phyloP scores from a whole-genome alignment of 2,888 invertebrate species.

The Agrochola litura region DNA sequence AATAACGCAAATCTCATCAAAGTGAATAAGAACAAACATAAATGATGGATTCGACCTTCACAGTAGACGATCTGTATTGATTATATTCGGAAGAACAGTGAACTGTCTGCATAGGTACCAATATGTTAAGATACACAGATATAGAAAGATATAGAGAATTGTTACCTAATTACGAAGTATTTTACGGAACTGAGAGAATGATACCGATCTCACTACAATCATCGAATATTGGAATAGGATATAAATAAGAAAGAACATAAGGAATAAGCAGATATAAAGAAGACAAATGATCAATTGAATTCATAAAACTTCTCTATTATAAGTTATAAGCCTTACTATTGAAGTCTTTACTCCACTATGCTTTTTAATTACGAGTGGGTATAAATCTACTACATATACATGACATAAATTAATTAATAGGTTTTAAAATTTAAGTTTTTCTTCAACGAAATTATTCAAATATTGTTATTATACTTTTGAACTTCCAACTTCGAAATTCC shows the following conservation, averaged over 20 bases:
- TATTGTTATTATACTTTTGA: background rate
- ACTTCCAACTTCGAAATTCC: background rate
- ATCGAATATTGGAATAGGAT: background rate
- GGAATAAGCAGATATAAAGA: background rate
- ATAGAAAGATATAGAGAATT: background rate
- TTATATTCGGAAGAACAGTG: constrained; percentile 10
- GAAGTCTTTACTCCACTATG: background rate
- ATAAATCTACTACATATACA: background rate
- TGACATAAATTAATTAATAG: background rate
- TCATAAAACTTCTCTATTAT: background rate
- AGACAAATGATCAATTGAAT: background rate
- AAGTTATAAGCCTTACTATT: background rate
- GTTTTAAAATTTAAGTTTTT: background rate
- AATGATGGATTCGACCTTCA: constrained; percentile 40
- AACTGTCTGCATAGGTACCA: background rate
- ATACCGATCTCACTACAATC: background rate
- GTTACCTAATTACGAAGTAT: too few relatives aligned
- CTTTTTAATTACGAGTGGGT: background rate
- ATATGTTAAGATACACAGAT: background rate
- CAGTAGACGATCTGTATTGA: constrained; percentile 30
- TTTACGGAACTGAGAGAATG: background rate
- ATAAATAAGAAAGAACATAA: background rate
- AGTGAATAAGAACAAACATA: constrained; percentile 21
- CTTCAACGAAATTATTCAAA: background rate
- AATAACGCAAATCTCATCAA: constrained; percentile 28